These are phyloP conservation scores for Psammodynastes pulverulentus DNA, from an alignment of 2,113 vertebrate species.

Conservation along the genomic window DNA sequence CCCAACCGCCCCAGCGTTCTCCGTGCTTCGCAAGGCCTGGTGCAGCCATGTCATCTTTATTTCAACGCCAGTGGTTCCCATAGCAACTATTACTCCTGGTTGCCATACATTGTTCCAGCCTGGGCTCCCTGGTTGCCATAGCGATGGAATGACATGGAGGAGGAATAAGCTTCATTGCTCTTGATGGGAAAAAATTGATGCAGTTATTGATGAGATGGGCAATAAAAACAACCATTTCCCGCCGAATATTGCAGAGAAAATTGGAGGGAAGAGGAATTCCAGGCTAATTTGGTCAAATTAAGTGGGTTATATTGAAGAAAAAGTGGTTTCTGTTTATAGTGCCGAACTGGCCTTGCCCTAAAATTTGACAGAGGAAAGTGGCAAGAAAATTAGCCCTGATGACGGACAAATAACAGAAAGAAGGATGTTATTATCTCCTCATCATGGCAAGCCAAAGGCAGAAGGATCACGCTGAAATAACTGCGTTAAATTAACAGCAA, in stretches of 20 bases:
- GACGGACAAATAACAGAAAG: not conserved
- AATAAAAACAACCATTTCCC: not conserved
- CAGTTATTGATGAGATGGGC: not conserved
- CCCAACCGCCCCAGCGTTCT: not conserved
- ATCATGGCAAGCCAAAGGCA: not conserved
- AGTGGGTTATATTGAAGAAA: not conserved
- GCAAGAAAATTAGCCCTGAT: not conserved
- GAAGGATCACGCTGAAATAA: not conserved
- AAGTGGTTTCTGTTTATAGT: not conserved
- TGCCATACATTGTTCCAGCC: constrained; percentile 14
- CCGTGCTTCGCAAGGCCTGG: not conserved
- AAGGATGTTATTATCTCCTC: not conserved
- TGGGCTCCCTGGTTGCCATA: constrained; percentile 10
- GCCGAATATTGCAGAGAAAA: too few species aligned
- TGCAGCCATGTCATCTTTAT: not conserved
- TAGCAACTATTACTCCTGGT: constrained; percentile 19
- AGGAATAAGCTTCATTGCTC: not conserved
- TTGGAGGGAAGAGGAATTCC: not conserved
- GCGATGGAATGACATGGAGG: not conserved
- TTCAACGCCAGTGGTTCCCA: constrained; percentile 16
- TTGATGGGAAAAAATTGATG: not conserved
- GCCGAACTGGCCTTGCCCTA: not conserved
- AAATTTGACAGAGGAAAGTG: not conserved
- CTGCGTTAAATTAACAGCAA: not conserved
- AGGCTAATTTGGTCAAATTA: not conserved